Conservation (phyloP, 1,140 invertebrate species). For the Notospermus geniculatus region DNA sequence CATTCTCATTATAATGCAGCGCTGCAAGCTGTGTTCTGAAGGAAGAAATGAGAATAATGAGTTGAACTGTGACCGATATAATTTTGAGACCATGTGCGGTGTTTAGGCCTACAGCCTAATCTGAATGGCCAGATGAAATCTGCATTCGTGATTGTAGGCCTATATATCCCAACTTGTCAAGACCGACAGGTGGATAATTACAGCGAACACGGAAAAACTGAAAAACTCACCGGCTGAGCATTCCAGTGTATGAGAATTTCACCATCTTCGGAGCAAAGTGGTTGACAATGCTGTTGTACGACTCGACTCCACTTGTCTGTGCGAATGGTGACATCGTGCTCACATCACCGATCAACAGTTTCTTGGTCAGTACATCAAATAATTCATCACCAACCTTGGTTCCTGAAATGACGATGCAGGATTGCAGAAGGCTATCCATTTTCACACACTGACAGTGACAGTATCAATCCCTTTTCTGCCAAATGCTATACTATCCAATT, state of each 20-base stretch:
- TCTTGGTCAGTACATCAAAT: constrained; percentile 9
- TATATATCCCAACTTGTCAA: too few species aligned
- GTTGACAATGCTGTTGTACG: constrained; percentile 21
- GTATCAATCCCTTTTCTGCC: too few species aligned
- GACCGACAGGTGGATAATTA: too few species aligned
- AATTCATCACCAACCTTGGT: constrained; percentile 12
- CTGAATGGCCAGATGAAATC: too few species aligned
- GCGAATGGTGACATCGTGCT: too few species aligned
- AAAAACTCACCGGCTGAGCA: constrained; percentile 21
- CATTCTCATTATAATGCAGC: constrained; percentile 31
- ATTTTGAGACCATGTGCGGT: too few species aligned
- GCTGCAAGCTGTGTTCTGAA: constrained; percentile 21
- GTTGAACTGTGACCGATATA: background rate
- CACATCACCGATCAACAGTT: background rate
- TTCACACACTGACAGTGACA: too few species aligned
- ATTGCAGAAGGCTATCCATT: too few species aligned
- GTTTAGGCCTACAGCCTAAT: too few species aligned
- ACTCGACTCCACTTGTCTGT: constrained; percentile 18
- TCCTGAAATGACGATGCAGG: background rate
- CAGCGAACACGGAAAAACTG: too few species aligned
- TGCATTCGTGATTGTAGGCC: too few species aligned
- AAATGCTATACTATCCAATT: too few species aligned
- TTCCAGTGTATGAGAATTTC: constrained; percentile 24
- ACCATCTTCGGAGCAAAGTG: constrained; percentile 28
- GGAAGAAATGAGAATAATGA: background rate